Percentiles rank a stretch among this genome's conserved stretches.
Conservation (phyloP, 2,113 vertebrate genomes). For the Dromiciops gliroides region DNA sequence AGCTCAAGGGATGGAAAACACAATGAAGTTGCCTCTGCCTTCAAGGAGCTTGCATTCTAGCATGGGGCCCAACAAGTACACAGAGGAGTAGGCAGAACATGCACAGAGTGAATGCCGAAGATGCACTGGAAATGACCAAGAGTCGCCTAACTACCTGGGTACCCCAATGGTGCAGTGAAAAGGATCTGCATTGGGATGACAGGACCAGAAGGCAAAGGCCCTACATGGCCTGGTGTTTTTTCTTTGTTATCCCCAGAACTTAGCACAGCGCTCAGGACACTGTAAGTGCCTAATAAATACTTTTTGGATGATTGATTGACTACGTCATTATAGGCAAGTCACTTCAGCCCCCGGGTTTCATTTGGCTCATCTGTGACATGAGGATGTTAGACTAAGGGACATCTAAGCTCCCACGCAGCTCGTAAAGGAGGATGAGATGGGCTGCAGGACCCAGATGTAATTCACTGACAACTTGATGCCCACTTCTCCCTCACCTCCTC, state of each 20-base stretch:
- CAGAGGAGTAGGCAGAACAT: neutral
- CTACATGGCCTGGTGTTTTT: constrained; percentile 42
- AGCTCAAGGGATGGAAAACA: too few species aligned
- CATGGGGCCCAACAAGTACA: neutral
- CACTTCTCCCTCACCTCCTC: neutral
- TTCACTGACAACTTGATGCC: neutral
- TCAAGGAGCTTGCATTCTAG: neutral
- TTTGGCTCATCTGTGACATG: neutral
- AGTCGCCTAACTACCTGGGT: neutral
- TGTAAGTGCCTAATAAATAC: constrained; percentile 44
- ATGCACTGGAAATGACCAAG: neutral
- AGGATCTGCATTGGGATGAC: neutral
- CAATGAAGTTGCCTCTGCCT: neutral
- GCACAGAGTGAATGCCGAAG: neutral
- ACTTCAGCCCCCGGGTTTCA: neutral
- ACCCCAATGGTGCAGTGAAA: constrained; percentile 57
- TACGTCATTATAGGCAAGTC: neutral
- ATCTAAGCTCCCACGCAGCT: neutral
- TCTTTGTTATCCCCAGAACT: constrained; percentile 71
- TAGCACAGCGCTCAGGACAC: constrained; percentile 47
- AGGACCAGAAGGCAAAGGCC: neutral
- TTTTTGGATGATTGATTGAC: neutral
- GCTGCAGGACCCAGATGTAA: neutral
- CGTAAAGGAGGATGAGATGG: neutral
- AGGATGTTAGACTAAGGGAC: neutral